Evolutionary conservation across 2,888 invertebrate genomes (phyloP).

Genomic region (Galeruca laticollis): DNA sequence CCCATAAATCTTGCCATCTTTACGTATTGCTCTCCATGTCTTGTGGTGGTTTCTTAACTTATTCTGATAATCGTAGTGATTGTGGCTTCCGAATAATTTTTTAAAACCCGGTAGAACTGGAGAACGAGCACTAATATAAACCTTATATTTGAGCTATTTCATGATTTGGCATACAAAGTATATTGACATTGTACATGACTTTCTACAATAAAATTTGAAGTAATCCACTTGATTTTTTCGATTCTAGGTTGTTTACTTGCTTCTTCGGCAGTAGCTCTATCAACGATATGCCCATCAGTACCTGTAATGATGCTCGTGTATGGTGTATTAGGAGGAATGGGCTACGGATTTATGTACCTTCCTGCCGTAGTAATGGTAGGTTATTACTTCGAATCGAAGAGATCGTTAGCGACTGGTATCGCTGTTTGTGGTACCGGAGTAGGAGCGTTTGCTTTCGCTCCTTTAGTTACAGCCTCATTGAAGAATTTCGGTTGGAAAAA

Average conservation of each 20-base stretch:
- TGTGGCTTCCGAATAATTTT: too few species aligned
- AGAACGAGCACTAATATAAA: too few species aligned
- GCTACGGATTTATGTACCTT: slow-evolving; percentile 69
- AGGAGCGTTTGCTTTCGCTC: slow-evolving; percentile 95
- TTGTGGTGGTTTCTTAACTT: too few species aligned
- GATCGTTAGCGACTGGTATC: slow-evolving; percentile 93
- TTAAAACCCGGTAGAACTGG: too few species aligned
- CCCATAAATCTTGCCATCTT: too few species aligned
- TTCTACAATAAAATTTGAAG: too few species aligned
- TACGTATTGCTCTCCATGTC: too few species aligned
- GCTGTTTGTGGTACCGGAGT: slow-evolving; percentile 97
- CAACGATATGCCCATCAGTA: slow-evolving; percentile 87
- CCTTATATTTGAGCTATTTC: too few species aligned
- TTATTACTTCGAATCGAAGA: slow-evolving; percentile 95
- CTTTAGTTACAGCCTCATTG: slow-evolving; percentile 84
- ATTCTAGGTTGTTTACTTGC: slow-evolving; percentile 75
- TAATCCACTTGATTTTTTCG: too few species aligned
- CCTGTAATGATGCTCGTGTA: slow-evolving; percentile 92
- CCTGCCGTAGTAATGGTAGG: slow-evolving; percentile 97
- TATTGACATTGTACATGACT: too few species aligned
- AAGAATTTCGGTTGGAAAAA: slow-evolving; percentile 88
- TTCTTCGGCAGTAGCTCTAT: slow-evolving; percentile 86
- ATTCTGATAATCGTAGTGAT: too few species aligned
- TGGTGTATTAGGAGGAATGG: slow-evolving; percentile 72
- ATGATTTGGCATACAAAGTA: too few species aligned